Evolutionary conservation across 2,888 invertebrate species (phyloP).

Genomic region (Drosophila hamatofila): DNA sequence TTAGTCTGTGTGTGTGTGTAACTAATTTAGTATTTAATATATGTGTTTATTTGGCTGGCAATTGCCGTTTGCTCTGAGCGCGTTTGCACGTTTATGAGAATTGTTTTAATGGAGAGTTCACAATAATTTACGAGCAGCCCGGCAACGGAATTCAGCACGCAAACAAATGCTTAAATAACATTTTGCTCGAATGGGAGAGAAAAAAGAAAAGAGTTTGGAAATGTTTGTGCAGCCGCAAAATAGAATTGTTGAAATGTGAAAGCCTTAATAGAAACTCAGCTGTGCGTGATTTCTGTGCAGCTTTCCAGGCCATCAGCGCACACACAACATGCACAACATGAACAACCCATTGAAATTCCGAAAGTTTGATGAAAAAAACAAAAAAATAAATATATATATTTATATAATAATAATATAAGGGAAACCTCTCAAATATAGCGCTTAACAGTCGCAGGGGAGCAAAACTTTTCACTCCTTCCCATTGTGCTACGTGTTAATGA

Average conservation of each 20-base stretch:
- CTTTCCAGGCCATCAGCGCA: conserved; percentile 9
- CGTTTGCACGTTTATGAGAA: conserved; percentile 64
- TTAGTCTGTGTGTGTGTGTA: conserved; percentile 8
- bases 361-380: neutral
- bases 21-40: conserved; percentile 18
- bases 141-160: conserved; percentile 59
- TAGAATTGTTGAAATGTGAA: conserved; percentile 4
- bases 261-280: conserved; percentile 7
- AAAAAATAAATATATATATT: neutral
- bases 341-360: conserved; percentile 27
- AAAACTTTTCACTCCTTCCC: conserved; percentile 4
- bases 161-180: conserved; percentile 67
- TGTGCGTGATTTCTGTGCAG: conserved; percentile 28
- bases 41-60: conserved; percentile 1
- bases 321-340: conserved; percentile 24
- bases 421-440: neutral
- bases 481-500: conserved; percentile 38
- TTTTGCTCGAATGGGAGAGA: conserved; percentile 35
- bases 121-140: conserved; percentile 51
- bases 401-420: neutral
- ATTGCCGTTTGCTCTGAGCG: conserved; percentile 20
- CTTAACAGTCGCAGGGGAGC: conserved; percentile 9
- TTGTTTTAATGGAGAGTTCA: conserved; percentile 58
- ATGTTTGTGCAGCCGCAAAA: conserved; percentile 22
- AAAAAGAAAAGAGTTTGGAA: conserved; percentile 2